Percentiles rank a stretch among this genome's conserved stretches.
Conservation (phyloP, 2,797 vertebrate species). For the Mastacembelus armatus region DNA sequence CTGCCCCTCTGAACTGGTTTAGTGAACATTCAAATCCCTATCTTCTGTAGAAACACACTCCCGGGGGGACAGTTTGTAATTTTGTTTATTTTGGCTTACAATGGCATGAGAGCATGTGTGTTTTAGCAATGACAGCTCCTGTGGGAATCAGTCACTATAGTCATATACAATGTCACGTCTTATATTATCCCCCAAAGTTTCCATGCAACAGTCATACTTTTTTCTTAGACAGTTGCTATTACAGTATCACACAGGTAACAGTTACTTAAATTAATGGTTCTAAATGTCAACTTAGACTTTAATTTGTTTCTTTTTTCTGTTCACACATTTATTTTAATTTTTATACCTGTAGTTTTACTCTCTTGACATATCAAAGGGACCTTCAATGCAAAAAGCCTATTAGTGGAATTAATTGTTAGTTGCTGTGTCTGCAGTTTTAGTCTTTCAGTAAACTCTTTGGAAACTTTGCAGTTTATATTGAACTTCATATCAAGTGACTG, state of each 20-base stretch:
- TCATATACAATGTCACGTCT: conserved; percentile 17
- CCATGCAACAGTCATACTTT: conserved; percentile 1
- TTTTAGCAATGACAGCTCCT: conserved; percentile 35
- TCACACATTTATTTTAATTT: background rate
- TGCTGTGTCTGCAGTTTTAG: background rate
- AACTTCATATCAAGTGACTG: background rate
- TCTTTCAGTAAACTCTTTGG: background rate
- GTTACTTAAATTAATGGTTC: conserved; percentile 17
- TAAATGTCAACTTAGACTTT: conserved; percentile 29
- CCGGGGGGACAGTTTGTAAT: conserved; percentile 55
- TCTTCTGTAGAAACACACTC: conserved; percentile 60
- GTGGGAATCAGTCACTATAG: conserved; percentile 19
- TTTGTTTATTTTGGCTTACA: conserved; percentile 35
- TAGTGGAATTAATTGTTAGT: background rate
- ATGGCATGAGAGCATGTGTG: conserved; percentile 30
- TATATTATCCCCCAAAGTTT: conserved; percentile 13
- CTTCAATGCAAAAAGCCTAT: background rate
- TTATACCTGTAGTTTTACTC: background rate
- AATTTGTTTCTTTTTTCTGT: background rate
- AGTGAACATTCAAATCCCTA: conserved; percentile 61
- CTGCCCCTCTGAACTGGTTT: conserved; percentile 74
- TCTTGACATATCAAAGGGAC: background rate
- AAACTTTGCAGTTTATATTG: background rate
- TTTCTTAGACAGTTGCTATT: conserved; percentile 30
- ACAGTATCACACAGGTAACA: conserved; percentile 10